Base-by-base conservation (phyloP, 2,797 vertebrate species). In the Sebastes baramenuke region DNA sequence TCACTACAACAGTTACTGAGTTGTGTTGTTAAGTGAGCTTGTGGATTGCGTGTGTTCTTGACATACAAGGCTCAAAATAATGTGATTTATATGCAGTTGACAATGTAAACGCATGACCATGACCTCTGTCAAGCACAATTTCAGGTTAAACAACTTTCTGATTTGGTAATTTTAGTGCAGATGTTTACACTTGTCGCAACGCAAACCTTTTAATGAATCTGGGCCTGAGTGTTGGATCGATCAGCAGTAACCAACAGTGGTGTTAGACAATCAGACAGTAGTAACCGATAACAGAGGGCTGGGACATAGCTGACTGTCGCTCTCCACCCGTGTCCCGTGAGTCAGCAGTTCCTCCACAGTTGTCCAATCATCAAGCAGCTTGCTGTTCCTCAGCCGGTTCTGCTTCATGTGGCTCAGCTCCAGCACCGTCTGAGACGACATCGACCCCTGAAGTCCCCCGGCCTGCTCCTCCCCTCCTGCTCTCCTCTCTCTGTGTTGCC, bases 331-430 rank as follows among this genome's bases (percentile, higher is more conserved):
- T 1, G 92, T 95, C 27, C 95, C 81, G 0, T 95, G 94, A 10
- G 91, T 93, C 66, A 95, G 87, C 70, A 95, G 95, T 81, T 95
- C 94, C 86, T 95, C 94, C 64, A 94, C 92, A 0, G 94, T 94
- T 0, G 93, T 94, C 93, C 93, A 95, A 22, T 95, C 94, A n/a
- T 95, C 95, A 0, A 95, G 90, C 86, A 94, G 82, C 77, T 93
- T 96, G 84, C 90, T 94, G 91, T 94, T 95, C 78, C 93, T 91
- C 77, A 95, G 88, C 0, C 91, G 92, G 77, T 93, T 94, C 85
- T 86, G 88, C 84, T 95, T 95, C 89, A 85, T 91, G 81, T 94
- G 94, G 77, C 94, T 95, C 54, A 94, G 92, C 80, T 95, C 95
- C 78, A 94, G 82, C 2, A 93, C 91, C 4, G 83, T 87, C 72